Evolutionary conservation across 1,140 invertebrate genomes (phyloP), one percentile per base, ranked within the genome.

Genomic region (Uloborus diversus): DNA sequence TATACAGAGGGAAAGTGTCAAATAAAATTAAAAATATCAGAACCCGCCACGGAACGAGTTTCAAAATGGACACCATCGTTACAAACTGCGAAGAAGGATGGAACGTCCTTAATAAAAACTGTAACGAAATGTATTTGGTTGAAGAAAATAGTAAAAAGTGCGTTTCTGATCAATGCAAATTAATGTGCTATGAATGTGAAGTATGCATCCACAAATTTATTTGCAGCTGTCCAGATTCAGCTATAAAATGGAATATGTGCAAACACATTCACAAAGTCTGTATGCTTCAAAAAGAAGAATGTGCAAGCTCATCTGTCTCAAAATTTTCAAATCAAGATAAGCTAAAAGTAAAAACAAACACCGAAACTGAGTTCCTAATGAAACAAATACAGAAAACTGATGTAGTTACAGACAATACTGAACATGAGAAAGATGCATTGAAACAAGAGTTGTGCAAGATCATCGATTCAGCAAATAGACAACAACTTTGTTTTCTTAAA

Each of bases 11-110:
- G 23, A 32, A 37, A 23, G 3, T 90, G 86, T 96, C 95, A 5
- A 88, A 86, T 33, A 88, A 87, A 85, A 93, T 96, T 23, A 93
- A 85, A 0, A 94, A 94, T 82, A 94, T 96, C 81, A 76, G 88
- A 87, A 82, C 70, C 76, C 80, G 79, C 65, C 79, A 80, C n/a
- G 23, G 30, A 30, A 17, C 56, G 35, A 57, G 28, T 33, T 56
- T 65, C 25, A 51, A 13, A 27, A 14, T 37, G 13, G 7, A 20
- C 2, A 14, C 32, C 20, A 30, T 23, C 11, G 9, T 33, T 32
- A 32, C 28, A 3, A 27, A 25, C 23, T 25, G 28, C 17, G 53
- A n/a, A 28, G 27, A 68, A n/a, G 28, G 51, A 9, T 61, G 47
- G 62, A 42, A 25, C 4, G 28, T 61, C 17, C 9, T 11, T 2